Evolutionary conservation across 2,888 invertebrate species (phyloP).

Genomic region (Mythimna impura): DNA sequence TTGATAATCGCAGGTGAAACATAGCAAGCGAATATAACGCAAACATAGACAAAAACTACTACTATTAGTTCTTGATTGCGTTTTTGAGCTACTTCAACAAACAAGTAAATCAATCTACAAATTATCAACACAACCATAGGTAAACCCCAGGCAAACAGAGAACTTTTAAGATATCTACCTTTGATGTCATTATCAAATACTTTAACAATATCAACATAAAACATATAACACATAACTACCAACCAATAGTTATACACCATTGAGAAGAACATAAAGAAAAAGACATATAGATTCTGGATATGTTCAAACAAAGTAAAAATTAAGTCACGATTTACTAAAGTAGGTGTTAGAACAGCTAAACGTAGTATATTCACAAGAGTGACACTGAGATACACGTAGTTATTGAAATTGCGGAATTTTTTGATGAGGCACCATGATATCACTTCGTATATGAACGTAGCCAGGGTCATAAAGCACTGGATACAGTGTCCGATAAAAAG

Average conservation of each 20-base stretch:
- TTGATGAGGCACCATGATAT: slow-evolving; percentile 24
- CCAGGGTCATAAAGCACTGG: neutral
- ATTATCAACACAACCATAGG: slow-evolving; percentile 2
- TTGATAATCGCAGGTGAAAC: slow-evolving; percentile 16
- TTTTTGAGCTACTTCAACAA: neutral
- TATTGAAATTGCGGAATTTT: slow-evolving; percentile 27
- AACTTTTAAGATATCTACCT: slow-evolving; percentile 10
- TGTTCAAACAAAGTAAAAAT: neutral
- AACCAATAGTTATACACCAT: slow-evolving; percentile 32
- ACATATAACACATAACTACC: slow-evolving; percentile 33
- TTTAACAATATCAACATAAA: slow-evolving; percentile 43
- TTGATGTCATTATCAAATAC: slow-evolving; percentile 15
- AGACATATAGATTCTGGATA: neutral
- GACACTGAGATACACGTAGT: slow-evolving; percentile 31
- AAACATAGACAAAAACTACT: neutral
- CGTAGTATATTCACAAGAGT: slow-evolving; percentile 28
- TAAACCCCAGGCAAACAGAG: slow-evolving; percentile 28
- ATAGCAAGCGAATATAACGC: neutral
- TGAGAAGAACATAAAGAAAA: neutral
- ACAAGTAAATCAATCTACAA: neutral
- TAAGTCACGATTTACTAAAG: neutral
- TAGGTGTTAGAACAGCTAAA: neutral
- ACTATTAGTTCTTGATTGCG: neutral
- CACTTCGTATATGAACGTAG: slow-evolving; percentile 18
- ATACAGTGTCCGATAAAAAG: neutral